Conservation (phyloP, 2,888 invertebrate genomes). For the Melanostoma mellinum region DNA sequence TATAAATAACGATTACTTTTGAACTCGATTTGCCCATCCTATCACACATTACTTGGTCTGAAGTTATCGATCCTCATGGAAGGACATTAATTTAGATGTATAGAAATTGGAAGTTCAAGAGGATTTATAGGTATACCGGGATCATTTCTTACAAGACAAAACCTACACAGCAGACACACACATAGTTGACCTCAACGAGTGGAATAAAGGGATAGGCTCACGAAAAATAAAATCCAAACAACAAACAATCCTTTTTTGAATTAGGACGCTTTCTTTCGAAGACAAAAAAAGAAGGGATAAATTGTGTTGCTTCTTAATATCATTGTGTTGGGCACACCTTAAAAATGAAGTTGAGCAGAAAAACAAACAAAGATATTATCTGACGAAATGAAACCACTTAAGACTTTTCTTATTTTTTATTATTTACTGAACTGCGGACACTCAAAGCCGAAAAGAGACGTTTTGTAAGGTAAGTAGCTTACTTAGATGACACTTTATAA, state of each 20-base stretch:
- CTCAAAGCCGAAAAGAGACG: too few relatives aligned
- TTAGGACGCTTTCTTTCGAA: conserved; percentile 1
- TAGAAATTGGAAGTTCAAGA: not conserved
- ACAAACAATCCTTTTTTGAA: conserved; percentile 5
- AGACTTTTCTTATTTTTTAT: not conserved
- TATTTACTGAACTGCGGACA: not conserved
- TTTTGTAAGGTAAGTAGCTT: too few relatives aligned
- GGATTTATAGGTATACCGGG: conserved; percentile 3
- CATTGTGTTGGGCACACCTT: not conserved
- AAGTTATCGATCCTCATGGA: conserved; percentile 46
- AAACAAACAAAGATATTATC: not conserved
- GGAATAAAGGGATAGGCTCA: not conserved
- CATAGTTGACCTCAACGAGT: not conserved
- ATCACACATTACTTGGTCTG: conserved; percentile 10
- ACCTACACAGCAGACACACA: not conserved
- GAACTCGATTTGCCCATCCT: conserved; percentile 27
- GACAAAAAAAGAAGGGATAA: not conserved
- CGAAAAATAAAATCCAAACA: not conserved
- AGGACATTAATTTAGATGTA: conserved; percentile 41
- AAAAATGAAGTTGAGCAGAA: not conserved
- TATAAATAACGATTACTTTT: conserved; percentile 55
- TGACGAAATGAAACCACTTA: not conserved
- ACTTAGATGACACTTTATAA: too few relatives aligned
- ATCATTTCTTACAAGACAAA: not conserved
- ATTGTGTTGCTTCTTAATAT: conserved; percentile 5